Evolutionary conservation across 2,797 vertebrate genomes (phyloP).

Genomic region (Lagocephalus sceleratus): DNA sequence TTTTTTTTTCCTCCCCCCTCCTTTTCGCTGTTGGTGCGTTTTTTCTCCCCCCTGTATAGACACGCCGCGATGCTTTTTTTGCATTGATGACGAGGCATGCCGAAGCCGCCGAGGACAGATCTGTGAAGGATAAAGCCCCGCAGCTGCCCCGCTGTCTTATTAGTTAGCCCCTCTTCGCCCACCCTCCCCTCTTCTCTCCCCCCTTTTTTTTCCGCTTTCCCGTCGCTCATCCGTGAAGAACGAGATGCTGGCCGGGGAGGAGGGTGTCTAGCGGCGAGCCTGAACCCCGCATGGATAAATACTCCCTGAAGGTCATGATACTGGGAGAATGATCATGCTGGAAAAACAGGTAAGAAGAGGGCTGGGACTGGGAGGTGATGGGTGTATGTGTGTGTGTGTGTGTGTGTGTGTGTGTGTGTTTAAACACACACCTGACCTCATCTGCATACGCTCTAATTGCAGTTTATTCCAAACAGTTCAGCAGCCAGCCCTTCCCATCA

Average conservation of each 20-base stretch:
- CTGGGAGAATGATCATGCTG: constrained; percentile 78
- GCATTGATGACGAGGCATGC: constrained; percentile 29
- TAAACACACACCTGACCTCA: constrained; percentile 38
- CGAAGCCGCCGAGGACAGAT: constrained; percentile 38
- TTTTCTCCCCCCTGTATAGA: constrained; percentile 6
- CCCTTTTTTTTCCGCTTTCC: not conserved
- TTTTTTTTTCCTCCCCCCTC: constrained; percentile 8
- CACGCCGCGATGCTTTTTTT: constrained; percentile 4
- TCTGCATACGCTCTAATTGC: constrained; percentile 33
- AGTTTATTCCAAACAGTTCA: not conserved
- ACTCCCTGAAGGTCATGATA: constrained; percentile 71
- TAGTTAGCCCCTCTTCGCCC: constrained; percentile 25
- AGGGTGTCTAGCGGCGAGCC: constrained; percentile 32
- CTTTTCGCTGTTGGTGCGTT: constrained; percentile 9
- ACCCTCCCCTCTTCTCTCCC: not conserved
- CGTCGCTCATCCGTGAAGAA: constrained; percentile 20
- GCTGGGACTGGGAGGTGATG: too few species aligned
- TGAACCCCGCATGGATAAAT: constrained; percentile 49
- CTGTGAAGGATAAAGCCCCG: constrained; percentile 31
- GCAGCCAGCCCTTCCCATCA: constrained; percentile 17
- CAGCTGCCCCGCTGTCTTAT: constrained; percentile 15
- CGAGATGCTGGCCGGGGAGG: constrained; percentile 47
- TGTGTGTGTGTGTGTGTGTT: constrained; percentile 5
- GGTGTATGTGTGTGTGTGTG: too few species aligned
- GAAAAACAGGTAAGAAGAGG: constrained; percentile 71